Evolutionary conservation across 2,888 invertebrate species (phyloP).

Genomic region (Aphidius colemani): DNA sequence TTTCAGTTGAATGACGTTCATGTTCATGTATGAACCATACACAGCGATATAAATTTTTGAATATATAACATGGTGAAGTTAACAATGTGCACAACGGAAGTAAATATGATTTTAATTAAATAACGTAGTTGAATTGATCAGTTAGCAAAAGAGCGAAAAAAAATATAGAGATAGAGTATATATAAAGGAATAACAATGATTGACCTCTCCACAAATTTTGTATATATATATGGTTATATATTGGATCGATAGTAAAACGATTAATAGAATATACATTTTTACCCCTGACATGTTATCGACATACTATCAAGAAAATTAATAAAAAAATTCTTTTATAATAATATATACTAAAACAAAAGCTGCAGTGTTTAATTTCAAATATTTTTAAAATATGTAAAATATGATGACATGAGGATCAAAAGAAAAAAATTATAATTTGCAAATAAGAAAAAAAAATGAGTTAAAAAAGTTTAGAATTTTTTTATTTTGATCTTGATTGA

Average conservation of each 20-base stretch:
- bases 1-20: neutral
- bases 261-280: too few relatives aligned
- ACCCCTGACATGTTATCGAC: too few relatives aligned
- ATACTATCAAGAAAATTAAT: too few relatives aligned
- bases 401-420: too few relatives aligned
- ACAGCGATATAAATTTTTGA: neutral
- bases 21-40: neutral
- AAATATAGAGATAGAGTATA: neutral
- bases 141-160: constrained; percentile 22
- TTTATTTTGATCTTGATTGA: too few relatives aligned
- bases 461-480: neutral
- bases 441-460: neutral
- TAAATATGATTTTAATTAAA: constrained; percentile 41
- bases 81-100: constrained; percentile 1
- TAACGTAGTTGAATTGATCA: constrained; percentile 32
- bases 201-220: neutral
- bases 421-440: neutral
- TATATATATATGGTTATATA: neutral
- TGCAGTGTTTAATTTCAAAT: too few relatives aligned
- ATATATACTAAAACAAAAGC: neutral
- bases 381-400: too few relatives aligned
- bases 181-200: constrained; percentile 3
- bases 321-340: neutral
- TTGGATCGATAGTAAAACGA: neutral
- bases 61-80: neutral